phyloP scores from a whole-genome alignment of 2,888 invertebrate species.

The Phengaris arion region DNA sequence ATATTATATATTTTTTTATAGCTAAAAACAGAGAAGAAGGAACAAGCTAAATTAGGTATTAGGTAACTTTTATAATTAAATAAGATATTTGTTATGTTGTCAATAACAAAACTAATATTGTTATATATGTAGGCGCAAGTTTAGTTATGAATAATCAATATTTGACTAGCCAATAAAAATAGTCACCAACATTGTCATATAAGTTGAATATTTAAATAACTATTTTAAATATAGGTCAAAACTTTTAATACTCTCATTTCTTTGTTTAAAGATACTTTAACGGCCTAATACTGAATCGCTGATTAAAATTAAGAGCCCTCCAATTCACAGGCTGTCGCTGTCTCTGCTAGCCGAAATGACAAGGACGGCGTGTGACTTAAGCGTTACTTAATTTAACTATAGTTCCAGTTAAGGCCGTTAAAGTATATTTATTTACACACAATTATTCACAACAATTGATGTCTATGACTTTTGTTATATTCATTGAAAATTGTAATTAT shows the following conservation, averaged over 20 bases:
- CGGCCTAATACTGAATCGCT: too few species aligned
- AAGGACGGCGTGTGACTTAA: too few species aligned
- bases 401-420: too few species aligned
- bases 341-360: too few species aligned
- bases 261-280: not conserved
- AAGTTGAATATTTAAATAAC: not conserved
- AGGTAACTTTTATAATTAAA: not conserved
- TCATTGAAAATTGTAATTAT: not conserved
- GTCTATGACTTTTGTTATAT: not conserved
- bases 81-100: not conserved
- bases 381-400: too few species aligned
- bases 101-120: not conserved
- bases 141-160: not conserved
- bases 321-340: too few species aligned
- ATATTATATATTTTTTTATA: not conserved
- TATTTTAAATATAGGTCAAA: not conserved
- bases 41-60: not conserved
- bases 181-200: not conserved
- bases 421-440: too few species aligned
- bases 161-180: conserved; percentile 12
- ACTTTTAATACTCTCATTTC: not conserved
- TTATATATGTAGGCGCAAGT: not conserved
- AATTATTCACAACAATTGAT: not conserved
- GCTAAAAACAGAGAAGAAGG: not conserved
- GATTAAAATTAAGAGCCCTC: too few species aligned